Evolutionary conservation across 1,140 invertebrate genomes (phyloP).

Genomic region (Dolichoris vasculosae): DNA sequence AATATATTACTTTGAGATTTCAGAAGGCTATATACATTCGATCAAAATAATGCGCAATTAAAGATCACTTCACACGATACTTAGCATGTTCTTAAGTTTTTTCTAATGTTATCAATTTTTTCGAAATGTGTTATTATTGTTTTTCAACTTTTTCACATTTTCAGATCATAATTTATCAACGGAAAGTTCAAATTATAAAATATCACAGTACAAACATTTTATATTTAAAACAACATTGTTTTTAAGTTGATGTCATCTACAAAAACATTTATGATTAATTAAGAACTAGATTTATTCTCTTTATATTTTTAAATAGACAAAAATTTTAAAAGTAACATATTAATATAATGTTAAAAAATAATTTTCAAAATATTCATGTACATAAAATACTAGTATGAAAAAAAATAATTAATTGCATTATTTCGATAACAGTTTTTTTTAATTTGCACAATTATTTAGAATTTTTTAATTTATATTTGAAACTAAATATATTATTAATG

Average conservation of each 20-base stretch:
- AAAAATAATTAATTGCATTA: too few relatives aligned
- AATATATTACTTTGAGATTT: not conserved
- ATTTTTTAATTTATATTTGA: too few relatives aligned
- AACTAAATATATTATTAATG: too few relatives aligned
- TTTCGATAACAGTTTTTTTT: too few relatives aligned
- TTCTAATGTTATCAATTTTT: not conserved
- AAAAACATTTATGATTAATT: not conserved
- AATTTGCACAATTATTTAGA: too few relatives aligned
- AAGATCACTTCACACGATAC: not conserved
- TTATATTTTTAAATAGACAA: too few relatives aligned
- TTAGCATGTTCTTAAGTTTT: constrained; percentile 6
- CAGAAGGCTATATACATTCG: not conserved
- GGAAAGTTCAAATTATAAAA: not conserved
- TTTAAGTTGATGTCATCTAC: not conserved
- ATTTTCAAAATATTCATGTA: too few relatives aligned
- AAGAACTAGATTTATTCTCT: too few relatives aligned
- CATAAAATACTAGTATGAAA: too few relatives aligned
- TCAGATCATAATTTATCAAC: not conserved
- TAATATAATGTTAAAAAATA: too few relatives aligned
- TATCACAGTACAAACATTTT: not conserved
- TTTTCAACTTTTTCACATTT: not conserved
- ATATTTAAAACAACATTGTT: not conserved
- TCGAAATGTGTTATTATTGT: not conserved
- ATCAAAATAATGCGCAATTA: constrained; percentile 30
- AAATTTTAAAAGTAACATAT: too few relatives aligned